phyloP scores from a whole-genome alignment of 1,140 invertebrate genomes.

The Drosophila sucinea region DNA sequence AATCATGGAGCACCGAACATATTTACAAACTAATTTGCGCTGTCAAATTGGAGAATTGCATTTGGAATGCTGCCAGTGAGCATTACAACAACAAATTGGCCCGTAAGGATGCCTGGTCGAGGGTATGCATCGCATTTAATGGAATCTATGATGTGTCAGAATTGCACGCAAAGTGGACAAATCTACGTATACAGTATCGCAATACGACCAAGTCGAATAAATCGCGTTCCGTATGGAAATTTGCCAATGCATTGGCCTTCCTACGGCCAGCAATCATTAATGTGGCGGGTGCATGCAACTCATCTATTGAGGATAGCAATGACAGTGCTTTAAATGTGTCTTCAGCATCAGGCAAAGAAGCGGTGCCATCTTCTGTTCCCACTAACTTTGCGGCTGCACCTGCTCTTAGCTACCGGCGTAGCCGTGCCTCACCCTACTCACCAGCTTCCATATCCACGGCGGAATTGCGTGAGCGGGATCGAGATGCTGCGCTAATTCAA shows the following conservation, averaged over 20 bases:
- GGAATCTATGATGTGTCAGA: not conserved
- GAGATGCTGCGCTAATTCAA: not conserved
- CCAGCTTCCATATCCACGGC: not conserved
- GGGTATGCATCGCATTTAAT: not conserved
- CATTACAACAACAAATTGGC: not conserved
- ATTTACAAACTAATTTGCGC: slow-evolving; percentile 2
- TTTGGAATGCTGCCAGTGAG: not conserved
- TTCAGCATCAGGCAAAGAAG: not conserved
- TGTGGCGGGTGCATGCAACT: not conserved
- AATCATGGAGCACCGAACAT: not conserved
- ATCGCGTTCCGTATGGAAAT: slow-evolving; percentile 4
- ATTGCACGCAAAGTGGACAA: slow-evolving; percentile 7
- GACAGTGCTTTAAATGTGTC: not conserved
- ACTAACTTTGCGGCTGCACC: not conserved
- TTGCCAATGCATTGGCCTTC: slow-evolving; percentile 1
- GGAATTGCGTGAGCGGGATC: not conserved
- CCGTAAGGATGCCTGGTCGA: slow-evolving; percentile 5
- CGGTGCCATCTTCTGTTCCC: not conserved
- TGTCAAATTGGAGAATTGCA: not conserved
- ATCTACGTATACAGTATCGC: not conserved
- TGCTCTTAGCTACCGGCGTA: not conserved
- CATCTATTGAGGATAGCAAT: slow-evolving; percentile 10
- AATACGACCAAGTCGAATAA: not conserved
- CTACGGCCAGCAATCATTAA: not conserved
- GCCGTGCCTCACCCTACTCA: not conserved